A percentile compares a stretch with the other conserved stretches of the same genome.
Evolutionary conservation across 2,888 invertebrate genomes (phyloP).

Genomic region (Hydrotaea diabolus): DNA sequence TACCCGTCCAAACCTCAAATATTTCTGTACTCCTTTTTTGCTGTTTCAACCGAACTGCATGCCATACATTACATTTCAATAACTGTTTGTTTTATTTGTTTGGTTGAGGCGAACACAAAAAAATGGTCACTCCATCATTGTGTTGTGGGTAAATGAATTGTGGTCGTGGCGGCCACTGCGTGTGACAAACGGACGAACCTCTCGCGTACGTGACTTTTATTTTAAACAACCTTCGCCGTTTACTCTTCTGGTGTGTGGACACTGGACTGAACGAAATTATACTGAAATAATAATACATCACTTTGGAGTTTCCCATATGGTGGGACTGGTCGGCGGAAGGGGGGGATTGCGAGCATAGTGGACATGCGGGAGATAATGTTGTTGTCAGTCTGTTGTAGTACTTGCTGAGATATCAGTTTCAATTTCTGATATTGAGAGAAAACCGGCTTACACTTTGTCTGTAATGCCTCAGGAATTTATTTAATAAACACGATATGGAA

Average conservation of each 20-base stretch:
- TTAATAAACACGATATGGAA: constrained; percentile 26
- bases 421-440: constrained; percentile 26
- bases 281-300: constrained; percentile 35
- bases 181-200: constrained; percentile 52
- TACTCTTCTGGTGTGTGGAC: background rate
- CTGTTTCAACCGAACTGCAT: background rate
- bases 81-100: constrained; percentile 9
- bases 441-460: constrained; percentile 16
- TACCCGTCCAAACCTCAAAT: background rate
- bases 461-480: background rate
- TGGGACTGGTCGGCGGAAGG: background rate
- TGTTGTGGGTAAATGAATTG: constrained; percentile 52
- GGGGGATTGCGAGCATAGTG: background rate
- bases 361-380: constrained; percentile 29
- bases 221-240: constrained; percentile 36
- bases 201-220: constrained; percentile 64
- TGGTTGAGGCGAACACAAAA: background rate
- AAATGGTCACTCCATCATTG: constrained; percentile 37
- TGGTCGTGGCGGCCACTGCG: constrained; percentile 56
- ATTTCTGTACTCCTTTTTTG: background rate
- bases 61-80: constrained; percentile 29
- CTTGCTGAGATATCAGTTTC: constrained; percentile 21
- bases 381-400: constrained; percentile 6
- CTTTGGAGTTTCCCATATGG: constrained; percentile 2
- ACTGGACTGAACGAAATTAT: constrained; percentile 30